A percentile compares a stretch with the other conserved stretches of the same genome.
These are phyloP conservation scores for Helogale parvula DNA, from an alignment of 2,113 vertebrate species.

Conservation along the genomic window DNA sequence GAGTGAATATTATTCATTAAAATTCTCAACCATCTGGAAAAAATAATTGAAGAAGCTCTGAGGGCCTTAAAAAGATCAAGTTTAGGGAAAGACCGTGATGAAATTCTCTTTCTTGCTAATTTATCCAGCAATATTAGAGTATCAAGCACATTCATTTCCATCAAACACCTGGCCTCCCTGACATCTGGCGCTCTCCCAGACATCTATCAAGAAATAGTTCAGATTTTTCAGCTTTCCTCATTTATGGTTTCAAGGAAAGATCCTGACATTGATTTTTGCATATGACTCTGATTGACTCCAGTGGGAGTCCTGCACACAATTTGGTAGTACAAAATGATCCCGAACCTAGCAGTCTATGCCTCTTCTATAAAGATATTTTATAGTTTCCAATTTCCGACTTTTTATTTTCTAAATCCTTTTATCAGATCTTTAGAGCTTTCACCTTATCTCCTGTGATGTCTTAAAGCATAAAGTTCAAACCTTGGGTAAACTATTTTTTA, in stretches of 20 bases:
- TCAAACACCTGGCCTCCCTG: conserved; percentile 40
- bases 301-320: not conserved
- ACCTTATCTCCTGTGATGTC: not conserved
- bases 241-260: conserved; percentile 13
- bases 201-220: conserved; percentile 52
- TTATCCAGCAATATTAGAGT: conserved; percentile 16
- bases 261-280: conserved; percentile 47
- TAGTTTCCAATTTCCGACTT: not conserved
- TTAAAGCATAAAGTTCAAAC: conserved; percentile 25
- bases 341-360: not conserved
- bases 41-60: conserved; percentile 58
- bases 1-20: conserved; percentile 61
- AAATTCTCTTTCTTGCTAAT: conserved; percentile 52
- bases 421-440: conserved; percentile 31
- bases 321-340: not conserved
- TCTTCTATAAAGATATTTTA: not conserved
- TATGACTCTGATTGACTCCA: not conserved
- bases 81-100: conserved; percentile 45
- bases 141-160: conserved; percentile 13
- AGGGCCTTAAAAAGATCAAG: conserved; percentile 45
- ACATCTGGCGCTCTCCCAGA: not conserved
- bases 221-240: conserved; percentile 50
- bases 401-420: conserved; percentile 37
- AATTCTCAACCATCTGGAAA: conserved; percentile 65
- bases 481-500: not conserved